A percentile compares a stretch with the other conserved stretches of the same genome.
Evolutionary conservation across 1,140 invertebrate genomes (phyloP).

Genomic region (Teleogryllus occipitalis): DNA sequence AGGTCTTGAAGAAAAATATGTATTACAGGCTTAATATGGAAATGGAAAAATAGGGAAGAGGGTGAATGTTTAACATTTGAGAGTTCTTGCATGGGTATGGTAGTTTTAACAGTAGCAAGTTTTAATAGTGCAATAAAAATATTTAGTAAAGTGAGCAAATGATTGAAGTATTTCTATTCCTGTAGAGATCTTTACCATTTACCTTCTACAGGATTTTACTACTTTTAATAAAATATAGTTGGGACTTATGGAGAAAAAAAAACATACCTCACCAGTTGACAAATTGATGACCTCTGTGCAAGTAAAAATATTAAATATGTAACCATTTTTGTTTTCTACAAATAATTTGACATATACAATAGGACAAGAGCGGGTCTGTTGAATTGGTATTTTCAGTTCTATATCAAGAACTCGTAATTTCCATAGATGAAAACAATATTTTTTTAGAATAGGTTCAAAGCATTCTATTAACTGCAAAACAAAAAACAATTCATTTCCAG

Average conservation of each 20-base stretch:
- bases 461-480: constrained; percentile 78
- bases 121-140: too few species aligned
- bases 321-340: constrained; percentile 92
- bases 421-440: constrained; percentile 91
- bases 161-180: too few species aligned
- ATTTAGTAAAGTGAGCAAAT: too few species aligned
- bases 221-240: too few species aligned
- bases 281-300: constrained; percentile 88
- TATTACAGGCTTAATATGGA: too few species aligned
- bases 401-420: constrained; percentile 86
- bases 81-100: too few species aligned
- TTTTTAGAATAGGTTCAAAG: constrained; percentile 89
- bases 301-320: constrained; percentile 88
- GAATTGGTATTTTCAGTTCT: constrained; percentile 76
- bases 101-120: too few species aligned
- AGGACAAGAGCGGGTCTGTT: constrained; percentile 61
- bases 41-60: too few species aligned
- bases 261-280: constrained; percentile 70
- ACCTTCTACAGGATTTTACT: too few species aligned
- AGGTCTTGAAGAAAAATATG: too few species aligned
- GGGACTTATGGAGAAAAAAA: neutral
- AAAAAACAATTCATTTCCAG: neutral
- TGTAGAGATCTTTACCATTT: too few species aligned
- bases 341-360: constrained; percentile 84
- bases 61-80: too few species aligned